phyloP scores from a whole-genome alignment of 2,797 vertebrate genomes.

The Lagocephalus sceleratus region DNA sequence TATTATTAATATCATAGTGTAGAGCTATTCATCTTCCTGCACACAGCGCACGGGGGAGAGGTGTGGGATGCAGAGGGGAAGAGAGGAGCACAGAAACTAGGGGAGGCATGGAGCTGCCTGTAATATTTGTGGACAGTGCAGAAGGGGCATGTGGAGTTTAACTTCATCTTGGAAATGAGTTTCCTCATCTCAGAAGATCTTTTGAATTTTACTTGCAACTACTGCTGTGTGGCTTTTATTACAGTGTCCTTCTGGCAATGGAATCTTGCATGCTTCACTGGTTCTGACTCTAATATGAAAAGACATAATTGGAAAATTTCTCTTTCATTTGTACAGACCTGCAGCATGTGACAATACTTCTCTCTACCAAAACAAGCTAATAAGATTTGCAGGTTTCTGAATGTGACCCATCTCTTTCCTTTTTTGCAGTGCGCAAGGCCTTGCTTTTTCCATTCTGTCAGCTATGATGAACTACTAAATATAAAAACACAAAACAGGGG shows the following conservation, averaged over 20 bases:
- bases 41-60: conserved; percentile 60
- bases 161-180: conserved; percentile 58
- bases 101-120: conserved; percentile 25
- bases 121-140: conserved; percentile 59
- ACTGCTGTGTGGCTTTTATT: conserved; percentile 39
- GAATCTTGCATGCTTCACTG: conserved; percentile 39
- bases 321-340: conserved; percentile 39
- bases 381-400: conserved; percentile 33
- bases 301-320: conserved; percentile 34
- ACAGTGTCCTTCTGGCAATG: conserved; percentile 37
- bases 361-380: conserved; percentile 35
- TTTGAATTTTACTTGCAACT: conserved; percentile 49
- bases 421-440: conserved; percentile 12
- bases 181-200: conserved; percentile 52
- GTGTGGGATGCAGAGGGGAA: conserved; percentile 18
- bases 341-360: conserved; percentile 39
- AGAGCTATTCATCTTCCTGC: conserved; percentile 68
- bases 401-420: conserved; percentile 9
- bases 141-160: conserved; percentile 52
- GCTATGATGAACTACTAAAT: conserved; percentile 34
- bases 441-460: conserved; percentile 29
- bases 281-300: conserved; percentile 46
- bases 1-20: conserved; percentile 75
- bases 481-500: conserved; percentile 33
- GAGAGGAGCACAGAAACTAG: conserved; percentile 28